Evolutionary conservation across 2,113 vertebrate genomes (phyloP).

Genomic region (Psephotus haematonotus): DNA sequence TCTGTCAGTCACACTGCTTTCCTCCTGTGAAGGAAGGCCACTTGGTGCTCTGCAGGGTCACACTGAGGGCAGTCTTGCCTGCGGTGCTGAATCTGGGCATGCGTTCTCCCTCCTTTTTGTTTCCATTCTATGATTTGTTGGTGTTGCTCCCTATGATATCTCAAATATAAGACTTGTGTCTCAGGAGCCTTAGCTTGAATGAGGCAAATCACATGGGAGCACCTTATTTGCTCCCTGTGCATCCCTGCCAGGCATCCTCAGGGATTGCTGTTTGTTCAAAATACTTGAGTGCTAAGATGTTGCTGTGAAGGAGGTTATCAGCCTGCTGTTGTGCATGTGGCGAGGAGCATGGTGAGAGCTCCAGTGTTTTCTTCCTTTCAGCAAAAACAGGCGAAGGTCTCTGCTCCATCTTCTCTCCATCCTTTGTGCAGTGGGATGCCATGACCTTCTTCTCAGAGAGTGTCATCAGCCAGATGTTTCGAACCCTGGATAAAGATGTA

Average conservation of each 20-base stretch:
- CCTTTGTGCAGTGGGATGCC: constrained; percentile 94
- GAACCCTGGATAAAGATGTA: constrained; percentile 89
- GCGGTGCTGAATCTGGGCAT: background rate
- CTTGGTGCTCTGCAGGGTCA: background rate
- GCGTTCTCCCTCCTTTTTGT: background rate
- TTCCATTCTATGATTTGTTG: background rate
- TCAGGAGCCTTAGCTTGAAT: background rate
- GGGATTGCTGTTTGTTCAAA: background rate
- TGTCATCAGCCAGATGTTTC: constrained; percentile 85
- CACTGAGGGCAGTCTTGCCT: background rate
- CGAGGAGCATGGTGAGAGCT: background rate
- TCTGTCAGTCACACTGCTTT: background rate
- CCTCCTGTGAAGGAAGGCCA: background rate
- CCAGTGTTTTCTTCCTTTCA: constrained; percentile 59
- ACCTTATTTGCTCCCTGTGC: background rate
- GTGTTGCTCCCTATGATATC: background rate
- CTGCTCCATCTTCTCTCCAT: constrained; percentile 87
- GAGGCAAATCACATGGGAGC: fast-evolving
- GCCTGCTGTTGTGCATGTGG: background rate
- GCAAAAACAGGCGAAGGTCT: constrained; percentile 82
- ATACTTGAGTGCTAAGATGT: background rate
- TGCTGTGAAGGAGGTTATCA: background rate
- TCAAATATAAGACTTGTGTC: background rate
- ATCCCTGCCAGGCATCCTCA: background rate
- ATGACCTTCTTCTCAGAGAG: constrained; percentile 95